Conservation (phyloP, 2,888 invertebrate species). For the Megamerina dolium region DNA sequence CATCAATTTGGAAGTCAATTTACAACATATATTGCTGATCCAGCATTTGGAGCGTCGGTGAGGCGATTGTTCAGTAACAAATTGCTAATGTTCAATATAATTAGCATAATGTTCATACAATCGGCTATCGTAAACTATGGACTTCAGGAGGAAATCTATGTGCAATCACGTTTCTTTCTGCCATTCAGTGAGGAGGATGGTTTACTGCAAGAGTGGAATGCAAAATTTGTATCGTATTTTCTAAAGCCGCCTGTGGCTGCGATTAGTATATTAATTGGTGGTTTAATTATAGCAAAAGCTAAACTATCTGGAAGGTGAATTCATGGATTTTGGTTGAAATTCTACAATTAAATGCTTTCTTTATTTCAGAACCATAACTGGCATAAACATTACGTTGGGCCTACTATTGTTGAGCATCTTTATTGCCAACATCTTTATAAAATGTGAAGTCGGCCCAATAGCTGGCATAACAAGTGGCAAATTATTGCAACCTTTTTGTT, state of each 20-base stretch:
- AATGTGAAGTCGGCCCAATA: conserved; percentile 51
- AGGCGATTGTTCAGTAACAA: conserved; percentile 54
- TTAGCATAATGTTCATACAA: conserved; percentile 52
- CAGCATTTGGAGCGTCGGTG: conserved; percentile 51
- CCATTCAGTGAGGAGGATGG: conserved; percentile 52
- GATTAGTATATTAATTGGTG: conserved; percentile 52
- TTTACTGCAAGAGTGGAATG: conserved; percentile 53
- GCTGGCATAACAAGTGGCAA: conserved; percentile 50
- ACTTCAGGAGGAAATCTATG: conserved; percentile 53
- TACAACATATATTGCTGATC: conserved; percentile 43
- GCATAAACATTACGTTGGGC: conserved; percentile 51
- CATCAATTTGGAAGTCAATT: conserved; percentile 36
- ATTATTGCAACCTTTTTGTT: conserved; percentile 52
- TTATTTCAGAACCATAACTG: conserved; percentile 46
- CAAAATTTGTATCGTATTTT: conserved; percentile 52
- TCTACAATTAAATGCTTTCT: neutral
- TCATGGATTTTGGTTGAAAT: neutral
- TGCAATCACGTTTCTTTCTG: conserved; percentile 56
- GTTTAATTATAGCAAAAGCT: conserved; percentile 53
- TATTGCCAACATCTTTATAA: conserved; percentile 48
- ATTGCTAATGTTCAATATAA: conserved; percentile 52
- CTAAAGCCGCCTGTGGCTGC: conserved; percentile 56
- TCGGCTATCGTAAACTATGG: conserved; percentile 55
- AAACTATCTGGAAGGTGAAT: conserved; percentile 50
- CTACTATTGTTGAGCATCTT: conserved; percentile 50